Evolutionary conservation across 2,113 vertebrate genomes (phyloP).

Genomic region (Hipposideros armiger): DNA sequence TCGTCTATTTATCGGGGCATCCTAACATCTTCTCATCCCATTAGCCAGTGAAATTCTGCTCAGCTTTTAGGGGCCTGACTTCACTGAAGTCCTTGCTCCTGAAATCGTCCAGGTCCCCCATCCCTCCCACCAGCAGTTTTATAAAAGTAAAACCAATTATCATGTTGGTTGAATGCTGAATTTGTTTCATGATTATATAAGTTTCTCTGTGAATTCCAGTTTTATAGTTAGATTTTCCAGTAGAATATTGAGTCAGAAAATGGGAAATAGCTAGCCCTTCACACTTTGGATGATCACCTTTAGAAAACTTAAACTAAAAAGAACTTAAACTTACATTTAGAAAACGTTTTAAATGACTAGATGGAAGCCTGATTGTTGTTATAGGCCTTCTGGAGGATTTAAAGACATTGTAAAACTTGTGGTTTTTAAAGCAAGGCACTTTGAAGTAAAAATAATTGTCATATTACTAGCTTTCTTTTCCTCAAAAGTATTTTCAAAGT

Average conservation of each 20-base stretch:
- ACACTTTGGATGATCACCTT: neutral
- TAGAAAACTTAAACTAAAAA: neutral
- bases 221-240: slow-evolving; percentile 68
- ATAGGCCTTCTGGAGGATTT: neutral
- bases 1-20: neutral
- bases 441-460: neutral
- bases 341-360: neutral
- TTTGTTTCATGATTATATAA: neutral
- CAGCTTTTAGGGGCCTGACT: neutral
- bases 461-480: neutral
- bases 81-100: neutral
- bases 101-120: neutral
- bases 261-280: slow-evolving; percentile 34
- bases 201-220: slow-evolving; percentile 53
- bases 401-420: neutral
- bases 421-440: slow-evolving; percentile 17
- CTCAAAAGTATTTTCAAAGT: neutral
- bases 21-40: neutral
- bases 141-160: slow-evolving; percentile 18
- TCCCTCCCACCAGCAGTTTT: neutral
- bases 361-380: neutral
- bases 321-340: neutral
- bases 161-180: neutral
- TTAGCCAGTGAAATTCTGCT: slow-evolving; percentile 26
- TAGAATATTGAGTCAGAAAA: slow-evolving; percentile 64